Conservation (phyloP, 2,888 invertebrate species). For the Caenorhabditis panamensis region DNA sequence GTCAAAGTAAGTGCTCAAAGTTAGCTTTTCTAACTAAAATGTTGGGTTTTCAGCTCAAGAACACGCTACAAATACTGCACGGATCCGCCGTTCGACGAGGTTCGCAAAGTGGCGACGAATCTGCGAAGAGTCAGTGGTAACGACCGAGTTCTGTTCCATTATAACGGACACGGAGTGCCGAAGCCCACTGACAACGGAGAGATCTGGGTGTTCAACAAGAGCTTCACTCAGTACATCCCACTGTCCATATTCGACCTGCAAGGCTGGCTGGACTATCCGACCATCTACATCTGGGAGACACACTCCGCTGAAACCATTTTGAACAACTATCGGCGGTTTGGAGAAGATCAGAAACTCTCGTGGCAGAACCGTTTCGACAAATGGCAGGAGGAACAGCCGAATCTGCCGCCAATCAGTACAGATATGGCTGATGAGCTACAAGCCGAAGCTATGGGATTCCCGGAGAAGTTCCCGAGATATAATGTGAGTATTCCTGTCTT, state of each 20-base stretch:
- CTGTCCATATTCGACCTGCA: conserved; percentile 97
- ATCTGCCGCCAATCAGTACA: conserved; percentile 53
- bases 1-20: conserved; percentile 84
- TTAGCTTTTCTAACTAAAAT: background rate
- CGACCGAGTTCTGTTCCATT: conserved; percentile 90
- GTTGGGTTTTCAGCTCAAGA: conserved; percentile 1
- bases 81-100: conserved; percentile 98
- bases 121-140: conserved; percentile 96
- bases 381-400: conserved; percentile 51
- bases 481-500: conserved; percentile 48
- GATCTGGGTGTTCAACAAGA: conserved; percentile 89
- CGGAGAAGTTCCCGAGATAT: conserved; percentile 60
- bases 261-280: conserved; percentile 99
- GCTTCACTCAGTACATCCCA: conserved; percentile 98
- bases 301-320: conserved; percentile 97
- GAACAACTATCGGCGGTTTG: conserved; percentile 88
- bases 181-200: conserved; percentile 98
- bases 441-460: conserved; percentile 62
- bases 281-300: conserved; percentile 99
- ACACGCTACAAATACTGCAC: conserved; percentile 92
- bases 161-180: conserved; percentile 99
- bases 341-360: conserved; percentile 87
- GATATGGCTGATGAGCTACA: conserved; percentile 60
- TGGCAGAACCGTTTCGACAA: conserved; percentile 57
- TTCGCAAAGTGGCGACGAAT: conserved; percentile 95